A percentile compares a stretch with the other conserved stretches of the same genome.
Conservation (phyloP, 2,797 vertebrate genomes). For the Polyboroides typus region DNA sequence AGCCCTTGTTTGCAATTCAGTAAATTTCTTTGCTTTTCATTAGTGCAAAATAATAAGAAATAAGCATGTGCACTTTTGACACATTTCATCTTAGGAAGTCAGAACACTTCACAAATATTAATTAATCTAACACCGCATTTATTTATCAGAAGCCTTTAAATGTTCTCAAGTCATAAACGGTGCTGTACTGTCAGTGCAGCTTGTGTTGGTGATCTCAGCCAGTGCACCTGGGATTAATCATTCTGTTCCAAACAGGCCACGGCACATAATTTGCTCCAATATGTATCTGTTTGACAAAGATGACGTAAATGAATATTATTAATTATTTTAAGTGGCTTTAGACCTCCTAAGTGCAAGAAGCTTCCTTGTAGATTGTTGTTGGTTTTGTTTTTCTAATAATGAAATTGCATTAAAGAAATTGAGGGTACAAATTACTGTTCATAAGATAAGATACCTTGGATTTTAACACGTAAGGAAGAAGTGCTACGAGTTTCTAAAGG, state of each 20-base stretch:
- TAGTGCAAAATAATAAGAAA: background rate
- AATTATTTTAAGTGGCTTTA: background rate
- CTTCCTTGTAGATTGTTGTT: background rate
- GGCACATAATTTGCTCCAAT: background rate
- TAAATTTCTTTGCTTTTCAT: background rate
- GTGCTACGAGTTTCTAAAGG: background rate
- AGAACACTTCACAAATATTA: background rate
- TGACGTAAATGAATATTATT: background rate
- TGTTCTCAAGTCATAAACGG: background rate
- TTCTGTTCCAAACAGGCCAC: background rate
- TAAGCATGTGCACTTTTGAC: background rate
- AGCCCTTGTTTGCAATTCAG: background rate
- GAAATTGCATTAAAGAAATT: background rate
- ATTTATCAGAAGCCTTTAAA: background rate
- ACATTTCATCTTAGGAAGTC: background rate
- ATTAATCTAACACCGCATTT: background rate
- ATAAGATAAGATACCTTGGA: background rate
- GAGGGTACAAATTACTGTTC: background rate
- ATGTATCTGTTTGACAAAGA: background rate
- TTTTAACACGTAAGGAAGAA: background rate
- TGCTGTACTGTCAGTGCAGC: background rate
- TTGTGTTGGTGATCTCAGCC: background rate
- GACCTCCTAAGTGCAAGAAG: background rate
- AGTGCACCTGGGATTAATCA: background rate
- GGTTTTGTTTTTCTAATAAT: background rate